Conservation (phyloP, 1,140 invertebrate species). For the Lasioglossum albipes region DNA sequence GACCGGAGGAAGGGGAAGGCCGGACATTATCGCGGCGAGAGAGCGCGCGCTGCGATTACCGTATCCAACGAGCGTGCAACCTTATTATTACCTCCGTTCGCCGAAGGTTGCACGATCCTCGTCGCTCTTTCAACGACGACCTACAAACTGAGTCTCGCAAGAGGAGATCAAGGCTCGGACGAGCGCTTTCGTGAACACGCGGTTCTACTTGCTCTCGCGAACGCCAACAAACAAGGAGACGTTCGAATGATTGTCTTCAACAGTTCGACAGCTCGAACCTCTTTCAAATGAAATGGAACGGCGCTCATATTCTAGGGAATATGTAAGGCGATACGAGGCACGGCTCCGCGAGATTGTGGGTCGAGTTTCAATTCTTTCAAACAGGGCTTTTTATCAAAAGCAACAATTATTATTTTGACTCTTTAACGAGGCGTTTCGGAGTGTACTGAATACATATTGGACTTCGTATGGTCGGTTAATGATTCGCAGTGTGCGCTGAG, state of each 20-base stretch:
- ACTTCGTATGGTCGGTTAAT: too few species aligned
- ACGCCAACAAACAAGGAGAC: background rate
- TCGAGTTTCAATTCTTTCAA: too few species aligned
- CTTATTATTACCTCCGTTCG: conserved; percentile 58
- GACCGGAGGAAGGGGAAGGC: too few species aligned
- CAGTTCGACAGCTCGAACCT: background rate
- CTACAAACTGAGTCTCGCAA: conserved; percentile 32
- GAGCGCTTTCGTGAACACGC: background rate
- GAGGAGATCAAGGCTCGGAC: conserved; percentile 2
- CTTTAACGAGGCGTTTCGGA: too few species aligned
- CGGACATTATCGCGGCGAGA: background rate
- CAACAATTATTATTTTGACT: too few species aligned
- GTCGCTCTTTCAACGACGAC: conserved; percentile 34
- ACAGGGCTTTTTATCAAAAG: too few species aligned
- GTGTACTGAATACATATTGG: too few species aligned
- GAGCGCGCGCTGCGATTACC: conserved; percentile 36
- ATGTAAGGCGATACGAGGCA: too few species aligned
- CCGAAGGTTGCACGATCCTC: conserved; percentile 55
- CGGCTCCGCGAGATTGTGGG: too few species aligned
- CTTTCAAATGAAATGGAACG: too few species aligned
- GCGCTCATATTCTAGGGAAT: too few species aligned
- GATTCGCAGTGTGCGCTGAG: too few species aligned
- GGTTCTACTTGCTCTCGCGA: background rate
- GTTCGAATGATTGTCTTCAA: background rate
- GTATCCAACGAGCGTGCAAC: conserved; percentile 43